Evolutionary conservation across 2,797 vertebrate genomes (phyloP).

Genomic region (Eulemur mongoz): DNA sequence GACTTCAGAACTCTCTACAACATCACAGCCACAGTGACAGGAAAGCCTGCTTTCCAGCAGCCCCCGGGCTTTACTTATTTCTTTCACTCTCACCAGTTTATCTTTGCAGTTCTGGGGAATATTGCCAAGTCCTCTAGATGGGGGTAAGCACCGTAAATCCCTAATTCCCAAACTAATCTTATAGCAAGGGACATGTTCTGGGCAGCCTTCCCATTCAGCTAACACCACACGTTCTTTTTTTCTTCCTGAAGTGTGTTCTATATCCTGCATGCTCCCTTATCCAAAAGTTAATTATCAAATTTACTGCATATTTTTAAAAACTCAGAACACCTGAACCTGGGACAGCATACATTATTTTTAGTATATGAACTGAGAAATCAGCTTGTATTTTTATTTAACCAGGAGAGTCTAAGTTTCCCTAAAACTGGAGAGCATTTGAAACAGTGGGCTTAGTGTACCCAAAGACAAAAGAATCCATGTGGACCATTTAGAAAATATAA

Average conservation of each 20-base stretch:
- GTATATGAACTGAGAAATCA: not conserved
- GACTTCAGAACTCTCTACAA: not conserved
- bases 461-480: not conserved
- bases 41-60: conserved; percentile 46
- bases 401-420: not conserved
- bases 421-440: not conserved
- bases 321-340: not conserved
- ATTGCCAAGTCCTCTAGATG: conserved; percentile 42
- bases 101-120: conserved; percentile 49
- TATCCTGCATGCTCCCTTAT: conserved; percentile 50
- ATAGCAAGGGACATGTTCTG: conserved; percentile 49
- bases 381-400: conserved; percentile 42
- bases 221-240: conserved; percentile 9
- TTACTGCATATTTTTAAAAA: not conserved
- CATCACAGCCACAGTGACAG: not conserved
- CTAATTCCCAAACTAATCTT: conserved; percentile 71
- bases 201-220: conserved; percentile 12
- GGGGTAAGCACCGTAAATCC: conserved; percentile 56
- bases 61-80: not conserved
- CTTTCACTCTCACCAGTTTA: conserved; percentile 33
- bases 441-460: not conserved
- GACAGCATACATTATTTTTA: conserved; percentile 12
- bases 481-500: not conserved
- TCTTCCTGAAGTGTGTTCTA: conserved; percentile 43
- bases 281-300: conserved; percentile 55